Percentiles rank a stretch among this genome's conserved stretches.
Conservation (phyloP, 2,113 vertebrate species). For the Brachionichthys hirsutus region DNA sequence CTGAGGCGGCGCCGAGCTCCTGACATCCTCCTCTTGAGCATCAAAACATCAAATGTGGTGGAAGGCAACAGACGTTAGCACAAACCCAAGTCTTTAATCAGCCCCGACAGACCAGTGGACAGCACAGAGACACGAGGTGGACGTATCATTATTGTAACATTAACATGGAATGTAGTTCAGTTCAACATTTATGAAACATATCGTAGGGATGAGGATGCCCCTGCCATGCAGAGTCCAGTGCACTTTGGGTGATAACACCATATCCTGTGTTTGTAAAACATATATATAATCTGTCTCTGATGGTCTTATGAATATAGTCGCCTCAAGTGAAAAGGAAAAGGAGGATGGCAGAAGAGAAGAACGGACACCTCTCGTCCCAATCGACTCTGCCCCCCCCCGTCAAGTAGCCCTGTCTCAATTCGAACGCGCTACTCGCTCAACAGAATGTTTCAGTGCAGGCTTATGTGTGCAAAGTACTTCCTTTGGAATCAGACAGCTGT, state of each 20-base stretch:
- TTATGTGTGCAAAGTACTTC: constrained; percentile 55
- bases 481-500: constrained; percentile 58
- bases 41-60: background rate
- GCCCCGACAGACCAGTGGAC: constrained; percentile 62
- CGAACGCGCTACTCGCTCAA: constrained; percentile 22
- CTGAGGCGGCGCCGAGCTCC: constrained; percentile 9
- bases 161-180: constrained; percentile 78
- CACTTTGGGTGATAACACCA: no score
- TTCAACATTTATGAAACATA: constrained; percentile 70
- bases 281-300: constrained; percentile 69
- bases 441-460: constrained; percentile 37
- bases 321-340: constrained; percentile 33
- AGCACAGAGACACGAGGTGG: constrained; percentile 67
- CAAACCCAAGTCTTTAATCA: constrained; percentile 72
- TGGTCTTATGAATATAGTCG: constrained; percentile 56
- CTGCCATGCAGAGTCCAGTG: no score
- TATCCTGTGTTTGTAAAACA: no score
- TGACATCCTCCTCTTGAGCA: constrained; percentile 14
- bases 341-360: constrained; percentile 35
- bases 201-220: no score
- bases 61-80: constrained; percentile 31
- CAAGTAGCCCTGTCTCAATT: constrained; percentile 21
- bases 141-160: constrained; percentile 74
- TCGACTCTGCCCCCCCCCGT: constrained; percentile 23
- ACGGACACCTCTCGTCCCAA: constrained; percentile 13